Base-by-base conservation (phyloP, 1,140 invertebrate genomes). In the Drosophila truncata region DNA sequence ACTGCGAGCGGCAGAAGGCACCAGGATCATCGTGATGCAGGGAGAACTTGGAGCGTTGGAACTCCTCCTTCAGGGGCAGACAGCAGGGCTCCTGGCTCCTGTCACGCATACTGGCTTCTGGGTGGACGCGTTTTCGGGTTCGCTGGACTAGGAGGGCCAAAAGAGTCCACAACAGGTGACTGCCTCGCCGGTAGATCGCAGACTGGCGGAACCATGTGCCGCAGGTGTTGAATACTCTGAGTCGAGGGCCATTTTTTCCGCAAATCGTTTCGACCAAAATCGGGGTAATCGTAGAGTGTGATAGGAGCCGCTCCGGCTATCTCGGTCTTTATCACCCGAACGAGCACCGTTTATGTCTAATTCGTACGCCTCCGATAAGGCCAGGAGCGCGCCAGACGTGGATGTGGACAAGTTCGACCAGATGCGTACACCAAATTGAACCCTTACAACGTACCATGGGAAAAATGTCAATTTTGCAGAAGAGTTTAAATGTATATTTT, bases 51-150 rank as follows among this genome's bases (percentile, higher is more conserved):
- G 70, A 47, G 11, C 74, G 47, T 29, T 79, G 74, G 27, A 90
- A 90, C 58, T 90, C 82, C 49, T 91, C 74, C 10, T 93, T 50
- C 91, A 95, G 94, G 1, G 52, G 92, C 11, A 33, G 94, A 93
- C n/a, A 95, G 29, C 82, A 88, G 41, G 82, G 76, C 23, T 78
- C 49, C 16, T 58, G 23, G 42, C 65, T 80, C 27, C 50, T 31
- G 25, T 87, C 85, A 0, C 80, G 80, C 84, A 87, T 87, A 4
- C 8, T 33, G 33, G 33, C 42, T 49, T 69, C 57, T 18, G 84
- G 67, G 23, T 80, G 50, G 4, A 80, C 49, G 42, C 67, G 49
- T 42, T 46, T 66, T 59, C 60, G 58, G 16, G 49, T 66, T 20
- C 66, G 60, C 42, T 72, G 70, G 35, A 70, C 35, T 46, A 87